Evolutionary conservation across 2,888 invertebrate species (phyloP).

Genomic region (Tuta absoluta): DNA sequence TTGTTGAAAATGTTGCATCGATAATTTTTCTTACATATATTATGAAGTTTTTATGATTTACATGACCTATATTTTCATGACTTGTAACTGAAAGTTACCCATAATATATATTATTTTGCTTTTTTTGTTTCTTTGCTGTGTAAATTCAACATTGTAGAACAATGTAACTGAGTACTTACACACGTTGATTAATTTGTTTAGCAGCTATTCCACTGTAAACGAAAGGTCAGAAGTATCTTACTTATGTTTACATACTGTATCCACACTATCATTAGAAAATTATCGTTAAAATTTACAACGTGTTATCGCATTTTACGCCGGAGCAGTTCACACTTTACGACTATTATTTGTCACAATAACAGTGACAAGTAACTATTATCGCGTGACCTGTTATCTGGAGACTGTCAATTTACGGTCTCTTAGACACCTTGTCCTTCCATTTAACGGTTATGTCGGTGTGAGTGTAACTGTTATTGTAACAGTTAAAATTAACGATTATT

Average conservation of each 20-base stretch:
- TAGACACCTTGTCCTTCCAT: slow-evolving; percentile 64
- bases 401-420: slow-evolving; percentile 41
- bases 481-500: slow-evolving; percentile 71
- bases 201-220: background rate
- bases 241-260: background rate
- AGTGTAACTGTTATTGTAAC: slow-evolving; percentile 71
- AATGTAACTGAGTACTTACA: background rate
- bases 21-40: too few species aligned
- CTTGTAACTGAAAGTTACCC: too few species aligned
- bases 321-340: slow-evolving; percentile 14
- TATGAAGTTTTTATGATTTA: too few species aligned
- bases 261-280: slow-evolving; percentile 13
- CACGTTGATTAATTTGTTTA: background rate
- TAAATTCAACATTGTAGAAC: too few species aligned
- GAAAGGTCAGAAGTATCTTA: background rate
- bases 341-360: slow-evolving; percentile 25
- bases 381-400: slow-evolving; percentile 25
- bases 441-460: slow-evolving; percentile 63
- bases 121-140: too few species aligned
- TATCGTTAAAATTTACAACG: slow-evolving; percentile 20
- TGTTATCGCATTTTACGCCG: background rate
- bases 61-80: too few species aligned
- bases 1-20: too few species aligned
- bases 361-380: slow-evolving; percentile 27
- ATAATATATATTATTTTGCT: too few species aligned